Percentiles rank a stretch among this genome's conserved stretches.
These are phyloP conservation scores for Virgularia gustaviana DNA, from an alignment of 92 coral and sea anemone species.

Conservation along the genomic window DNA sequence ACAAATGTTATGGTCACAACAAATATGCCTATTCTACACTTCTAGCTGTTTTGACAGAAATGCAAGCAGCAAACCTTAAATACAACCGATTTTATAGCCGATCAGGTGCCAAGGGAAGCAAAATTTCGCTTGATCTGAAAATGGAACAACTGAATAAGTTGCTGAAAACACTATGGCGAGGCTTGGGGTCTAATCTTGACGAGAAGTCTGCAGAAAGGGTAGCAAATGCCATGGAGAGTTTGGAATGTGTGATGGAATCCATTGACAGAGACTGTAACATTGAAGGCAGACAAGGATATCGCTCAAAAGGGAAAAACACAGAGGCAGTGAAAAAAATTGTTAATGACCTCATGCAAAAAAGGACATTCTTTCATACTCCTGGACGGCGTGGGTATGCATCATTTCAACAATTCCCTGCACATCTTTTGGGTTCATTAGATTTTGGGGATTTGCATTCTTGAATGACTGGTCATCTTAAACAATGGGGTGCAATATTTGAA, in stretches of 20 bases:
- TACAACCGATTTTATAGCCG: slow-evolving; percentile 54
- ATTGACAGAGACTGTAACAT: slow-evolving; percentile 51
- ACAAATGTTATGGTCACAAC: slow-evolving; percentile 44
- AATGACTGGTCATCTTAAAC: slow-evolving; percentile 23
- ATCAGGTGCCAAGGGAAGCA: slow-evolving; percentile 54
- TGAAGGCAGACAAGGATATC: slow-evolving; percentile 39
- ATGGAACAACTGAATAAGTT: slow-evolving; percentile 58
- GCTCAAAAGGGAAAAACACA: slow-evolving; percentile 16
- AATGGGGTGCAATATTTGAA: slow-evolving; percentile 26
- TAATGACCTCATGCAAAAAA: slow-evolving; percentile 39
- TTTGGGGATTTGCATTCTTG: slow-evolving; percentile 22
- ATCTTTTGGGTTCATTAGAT: slow-evolving; percentile 21
- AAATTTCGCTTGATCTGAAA: slow-evolving; percentile 56
- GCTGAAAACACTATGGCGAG: slow-evolving; percentile 51
- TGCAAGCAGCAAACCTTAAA: slow-evolving; percentile 41
- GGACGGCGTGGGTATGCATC: slow-evolving; percentile 51
- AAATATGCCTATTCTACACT: slow-evolving; percentile 54
- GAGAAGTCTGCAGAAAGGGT: slow-evolving; percentile 55
- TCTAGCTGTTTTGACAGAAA: slow-evolving; percentile 44
- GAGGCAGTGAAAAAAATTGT: slow-evolving; percentile 47
- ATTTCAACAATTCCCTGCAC: slow-evolving; percentile 27
- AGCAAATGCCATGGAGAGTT: slow-evolving; percentile 50
- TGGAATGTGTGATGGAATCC: slow-evolving; percentile 42
- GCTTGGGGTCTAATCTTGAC: slow-evolving; percentile 56
- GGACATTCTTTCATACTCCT: slow-evolving; percentile 33